phyloP scores from a whole-genome alignment of 2,797 vertebrate species.

The Etheostoma nigrum region DNA sequence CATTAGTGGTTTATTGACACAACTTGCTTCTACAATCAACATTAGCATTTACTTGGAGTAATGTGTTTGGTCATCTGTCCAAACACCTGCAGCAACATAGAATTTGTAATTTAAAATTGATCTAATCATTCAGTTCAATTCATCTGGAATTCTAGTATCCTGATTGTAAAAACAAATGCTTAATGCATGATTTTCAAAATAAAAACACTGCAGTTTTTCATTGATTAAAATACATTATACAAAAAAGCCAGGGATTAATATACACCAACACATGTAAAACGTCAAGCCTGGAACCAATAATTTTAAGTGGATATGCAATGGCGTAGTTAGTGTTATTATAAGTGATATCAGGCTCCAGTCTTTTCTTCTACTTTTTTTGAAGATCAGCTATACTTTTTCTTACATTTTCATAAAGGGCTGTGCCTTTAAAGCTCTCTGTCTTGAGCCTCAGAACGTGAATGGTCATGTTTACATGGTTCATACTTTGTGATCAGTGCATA shows the following conservation, averaged over 20 bases:
- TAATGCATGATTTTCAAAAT: not conserved
- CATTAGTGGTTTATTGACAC: no score
- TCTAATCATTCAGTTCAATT: not conserved
- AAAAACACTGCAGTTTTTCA: not conserved
- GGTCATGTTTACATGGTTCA: constrained; percentile 24
- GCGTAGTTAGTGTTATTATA: not conserved
- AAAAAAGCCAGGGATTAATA: not conserved
- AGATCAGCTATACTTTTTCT: not conserved
- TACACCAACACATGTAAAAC: not conserved
- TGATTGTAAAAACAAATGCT: constrained; percentile 2
- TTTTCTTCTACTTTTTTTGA: not conserved
- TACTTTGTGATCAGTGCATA: accelerated
- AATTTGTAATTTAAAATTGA: not conserved
- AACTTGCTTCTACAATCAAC: no score
- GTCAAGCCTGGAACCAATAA: not conserved
- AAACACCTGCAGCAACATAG: not conserved
- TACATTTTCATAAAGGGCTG: not conserved
- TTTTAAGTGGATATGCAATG: not conserved
- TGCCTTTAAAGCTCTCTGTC: constrained; percentile 28
- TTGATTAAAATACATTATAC: not conserved
- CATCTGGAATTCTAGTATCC: not conserved
- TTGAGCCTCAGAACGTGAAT: accelerated
- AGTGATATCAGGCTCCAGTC: not conserved
- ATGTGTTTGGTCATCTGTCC: no score
- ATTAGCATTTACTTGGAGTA: no score